A percentile compares a stretch with the other conserved stretches of the same genome.
Conservation (phyloP, 2,797 vertebrate genomes). For the Pantherophis alleghaniensis region DNA sequence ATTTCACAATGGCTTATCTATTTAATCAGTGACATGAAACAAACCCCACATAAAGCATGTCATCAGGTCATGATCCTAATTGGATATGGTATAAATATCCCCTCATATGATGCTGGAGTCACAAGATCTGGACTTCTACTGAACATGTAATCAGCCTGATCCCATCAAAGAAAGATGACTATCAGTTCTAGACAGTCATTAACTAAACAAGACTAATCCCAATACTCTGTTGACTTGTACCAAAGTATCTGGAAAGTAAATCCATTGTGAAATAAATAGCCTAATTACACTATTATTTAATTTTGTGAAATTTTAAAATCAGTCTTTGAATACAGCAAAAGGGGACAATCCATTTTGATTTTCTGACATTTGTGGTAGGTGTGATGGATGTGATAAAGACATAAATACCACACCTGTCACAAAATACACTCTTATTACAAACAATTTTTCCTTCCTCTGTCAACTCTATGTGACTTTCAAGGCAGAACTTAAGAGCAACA, state of each 20-base stretch:
- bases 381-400: no score
- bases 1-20: neutral
- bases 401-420: no score
- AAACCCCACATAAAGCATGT: neutral
- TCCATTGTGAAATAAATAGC: neutral
- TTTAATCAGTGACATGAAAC: neutral
- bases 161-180: neutral
- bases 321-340: neutral
- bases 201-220: neutral
- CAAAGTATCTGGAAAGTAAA: neutral
- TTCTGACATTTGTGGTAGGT: neutral
- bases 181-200: neutral
- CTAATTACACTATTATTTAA: neutral
- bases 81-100: neutral
- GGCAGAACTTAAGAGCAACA: neutral
- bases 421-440: no score
- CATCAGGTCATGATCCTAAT: neutral
- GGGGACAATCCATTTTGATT: neutral
- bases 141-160: neutral
- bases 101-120: neutral
- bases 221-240: neutral
- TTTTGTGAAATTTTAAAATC: neutral
- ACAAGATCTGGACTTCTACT: neutral
- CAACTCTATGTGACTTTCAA: neutral
- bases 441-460: no score